phyloP scores from a whole-genome alignment of 2,888 invertebrate genomes.

The Acrocyrtus sp. region DNA sequence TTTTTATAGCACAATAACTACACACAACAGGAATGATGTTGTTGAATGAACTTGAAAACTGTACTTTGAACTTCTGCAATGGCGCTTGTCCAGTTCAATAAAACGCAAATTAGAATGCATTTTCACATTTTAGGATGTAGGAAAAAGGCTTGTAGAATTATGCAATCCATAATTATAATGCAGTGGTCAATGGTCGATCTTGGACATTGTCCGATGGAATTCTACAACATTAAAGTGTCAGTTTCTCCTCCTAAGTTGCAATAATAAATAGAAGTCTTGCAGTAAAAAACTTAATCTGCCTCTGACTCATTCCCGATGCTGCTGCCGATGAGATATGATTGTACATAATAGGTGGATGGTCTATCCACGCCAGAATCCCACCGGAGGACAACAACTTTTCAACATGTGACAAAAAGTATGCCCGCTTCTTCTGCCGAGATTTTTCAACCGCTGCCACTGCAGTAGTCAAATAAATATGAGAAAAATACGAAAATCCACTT shows the following conservation, averaged over 20 bases:
- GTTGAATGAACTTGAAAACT: too few relatives aligned
- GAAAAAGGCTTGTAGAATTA: neutral
- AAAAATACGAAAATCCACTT: slow-evolving; percentile 3
- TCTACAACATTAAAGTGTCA: neutral
- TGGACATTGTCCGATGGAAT: neutral
- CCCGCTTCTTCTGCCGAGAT: slow-evolving; percentile 12
- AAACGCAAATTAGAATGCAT: neutral
- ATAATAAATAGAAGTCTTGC: too few relatives aligned
- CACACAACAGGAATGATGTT: too few relatives aligned
- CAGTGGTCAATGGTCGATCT: slow-evolving; percentile 15
- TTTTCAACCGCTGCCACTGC: neutral
- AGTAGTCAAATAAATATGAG: neutral
- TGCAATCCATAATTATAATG: neutral
- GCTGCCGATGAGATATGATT: too few relatives aligned
- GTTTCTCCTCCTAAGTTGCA: too few relatives aligned
- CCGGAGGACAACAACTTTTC: slow-evolving; percentile 38
- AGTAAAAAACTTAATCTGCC: neutral
- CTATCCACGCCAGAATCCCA: too few relatives aligned
- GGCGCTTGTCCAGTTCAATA: neutral
- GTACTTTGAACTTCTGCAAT: too few relatives aligned
- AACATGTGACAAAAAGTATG: slow-evolving; percentile 15
- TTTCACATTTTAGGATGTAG: neutral
- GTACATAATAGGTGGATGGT: neutral
- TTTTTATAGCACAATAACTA: too few relatives aligned
- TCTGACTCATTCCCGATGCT: neutral